phyloP scores from a whole-genome alignment of 2,888 invertebrate species.

The Elysia crispata region DNA sequence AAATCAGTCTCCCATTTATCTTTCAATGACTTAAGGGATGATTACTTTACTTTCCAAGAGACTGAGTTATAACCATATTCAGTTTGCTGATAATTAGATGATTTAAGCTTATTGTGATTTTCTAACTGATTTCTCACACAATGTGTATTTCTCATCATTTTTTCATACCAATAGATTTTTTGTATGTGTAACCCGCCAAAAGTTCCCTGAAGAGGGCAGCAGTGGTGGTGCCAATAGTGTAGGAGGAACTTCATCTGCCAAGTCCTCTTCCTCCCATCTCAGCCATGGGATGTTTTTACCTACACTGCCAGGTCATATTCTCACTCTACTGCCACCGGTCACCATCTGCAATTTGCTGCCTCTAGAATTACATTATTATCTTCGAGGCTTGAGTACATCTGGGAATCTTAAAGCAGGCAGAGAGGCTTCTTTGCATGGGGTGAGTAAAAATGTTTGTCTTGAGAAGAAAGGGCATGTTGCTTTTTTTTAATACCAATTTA shows the following conservation, averaged over 20 bases:
- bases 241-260: not conserved
- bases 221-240: constrained; percentile 12
- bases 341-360: constrained; percentile 92
- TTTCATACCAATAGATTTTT: constrained; percentile 83
- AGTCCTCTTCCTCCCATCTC: constrained; percentile 20
- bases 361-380: constrained; percentile 78
- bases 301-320: constrained; percentile 89
- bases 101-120: not conserved
- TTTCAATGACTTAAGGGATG: too few relatives aligned
- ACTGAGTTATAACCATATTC: not conserved
- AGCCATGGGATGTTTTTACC: constrained; percentile 46
- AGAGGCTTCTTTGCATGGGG: constrained; percentile 75
- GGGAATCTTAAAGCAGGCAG: constrained; percentile 79
- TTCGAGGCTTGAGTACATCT: constrained; percentile 70
- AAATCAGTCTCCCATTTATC: too few relatives aligned
- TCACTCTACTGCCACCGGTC: constrained; percentile 90
- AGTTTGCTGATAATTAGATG: too few relatives aligned
- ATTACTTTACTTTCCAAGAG: too few relatives aligned
- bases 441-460: constrained; percentile 54
- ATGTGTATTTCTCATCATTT: not conserved
- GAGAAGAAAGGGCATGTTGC: not conserved
- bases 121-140: not conserved
- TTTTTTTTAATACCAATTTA: too few relatives aligned
- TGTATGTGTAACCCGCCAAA: constrained; percentile 87
- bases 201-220: constrained; percentile 84